Base-by-base conservation (phyloP, 2,888 invertebrate species). In the Tetramorium bicarinatum region DNA sequence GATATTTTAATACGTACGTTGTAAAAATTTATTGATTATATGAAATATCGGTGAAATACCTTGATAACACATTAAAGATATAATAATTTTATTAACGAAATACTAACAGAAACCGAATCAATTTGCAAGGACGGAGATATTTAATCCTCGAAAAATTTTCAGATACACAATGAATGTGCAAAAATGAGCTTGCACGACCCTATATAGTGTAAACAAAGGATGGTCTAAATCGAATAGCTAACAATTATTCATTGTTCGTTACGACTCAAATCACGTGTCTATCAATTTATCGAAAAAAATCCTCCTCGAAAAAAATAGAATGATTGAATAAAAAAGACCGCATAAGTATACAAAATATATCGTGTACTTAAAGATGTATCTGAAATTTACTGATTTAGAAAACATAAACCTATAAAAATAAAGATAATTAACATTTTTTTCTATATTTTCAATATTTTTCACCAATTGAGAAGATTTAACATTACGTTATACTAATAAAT, bases 101-200 rank as follows among this genome's bases (percentile, higher is more conserved):
- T 13, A 13, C 13, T 13, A 44, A 44, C 1, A 44, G 44, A 61
- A 75, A 52, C 3, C 4, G 7, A 11, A 13, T n/a, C n/a, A 38
- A 62, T 52, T 62, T 8, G 6, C 21, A 21, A 21, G 7, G 1
- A 3, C 1, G 29, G n/a, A 13, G 44, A 44, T 13, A 13, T 44
- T 74, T 59, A 74, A 62, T 49, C 38, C 49, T 38, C 18, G 62
- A 49, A 62, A 62, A 62, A 49, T 75, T 21, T 47, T 62, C 62
- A 62, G 61, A 34, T 47, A 62, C 34, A 47, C 66, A 66, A 88
- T 82, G 85, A 89, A 89, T 84, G 82, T 84, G 87, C 79, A 77
- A 86, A 82, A 8, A 38, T 69, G 77, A n/a, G 56, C 66, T 85
- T 62, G 21, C n/a, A 25, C 38, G 25, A 66, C 64, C 71, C 59